Base-by-base conservation (phyloP, 2,888 invertebrate genomes). In the Dendrolimus pini region DNA sequence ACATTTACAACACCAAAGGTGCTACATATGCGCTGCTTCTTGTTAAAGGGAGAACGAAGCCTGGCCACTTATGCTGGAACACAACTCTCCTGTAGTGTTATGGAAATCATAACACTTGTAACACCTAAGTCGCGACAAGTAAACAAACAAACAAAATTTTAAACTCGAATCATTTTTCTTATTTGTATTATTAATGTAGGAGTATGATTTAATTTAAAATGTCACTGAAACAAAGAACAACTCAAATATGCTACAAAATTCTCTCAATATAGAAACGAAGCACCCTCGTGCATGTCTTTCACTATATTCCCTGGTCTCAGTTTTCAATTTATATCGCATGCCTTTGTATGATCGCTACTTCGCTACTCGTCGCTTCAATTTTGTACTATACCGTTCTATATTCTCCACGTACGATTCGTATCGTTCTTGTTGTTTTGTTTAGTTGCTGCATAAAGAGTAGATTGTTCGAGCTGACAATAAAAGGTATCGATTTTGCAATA, bases 321-420 rank as follows among this genome's bases (percentile, higher is more conserved):
- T 75, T 77, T 80, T 74, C 78, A 80, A 79, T 81, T 75, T 77
- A 72, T 66, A 70, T 66, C 63, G 62, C 65, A 66, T 69, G 70
- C 67, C 75, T 80, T 79, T 80, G 77, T 80, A 71, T 65, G 63
- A 67, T 57, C 65, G 66, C 72, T 72, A 41, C 60, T 65, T 68
- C 65, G 61, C 61, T 30, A 30, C 30, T 30, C 30, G 30, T 64
- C 70, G 69, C 68, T 73, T 68, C 72, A 74, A 75, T 76, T 75
- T 77, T 62, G 47, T 12, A 30, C 30, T 6, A 47, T 47, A 12
- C 47, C 9, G 47, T 47, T 47, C 8, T 47, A 10, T 47, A 47
- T 47, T 47, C 47, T 47, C 9, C 47, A 47, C 47, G 12, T 10
- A 47, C 12, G 47, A 2, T 9, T 47, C 12, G 47, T 47, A 12